Evolutionary conservation across 1,140 invertebrate species (phyloP).

Genomic region (Drosophila burlai): DNA sequence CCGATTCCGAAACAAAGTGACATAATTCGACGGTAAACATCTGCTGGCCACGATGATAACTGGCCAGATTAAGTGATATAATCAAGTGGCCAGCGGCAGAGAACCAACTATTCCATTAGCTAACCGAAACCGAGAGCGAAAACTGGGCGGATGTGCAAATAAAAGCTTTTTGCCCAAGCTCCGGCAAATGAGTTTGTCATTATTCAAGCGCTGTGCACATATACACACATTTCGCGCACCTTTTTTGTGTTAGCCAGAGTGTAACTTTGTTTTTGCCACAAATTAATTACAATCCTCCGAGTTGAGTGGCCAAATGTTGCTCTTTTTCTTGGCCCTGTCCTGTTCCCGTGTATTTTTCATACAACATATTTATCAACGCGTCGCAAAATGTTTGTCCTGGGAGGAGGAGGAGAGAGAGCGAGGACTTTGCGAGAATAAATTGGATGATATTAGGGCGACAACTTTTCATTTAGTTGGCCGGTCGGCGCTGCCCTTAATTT

Average conservation of each 20-base stretch:
- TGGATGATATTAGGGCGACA: conserved; percentile 80
- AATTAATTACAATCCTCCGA: conserved; percentile 77
- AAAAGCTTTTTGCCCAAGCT: conserved; percentile 56
- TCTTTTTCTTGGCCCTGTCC: conserved; percentile 35
- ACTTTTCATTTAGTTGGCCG: conserved; percentile 77
- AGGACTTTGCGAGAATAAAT: conserved; percentile 74
- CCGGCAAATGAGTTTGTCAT: conserved; percentile 75
- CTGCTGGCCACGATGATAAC: conserved; percentile 6
- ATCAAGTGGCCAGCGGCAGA: conserved; percentile 28
- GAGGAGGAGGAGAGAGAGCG: background rate
- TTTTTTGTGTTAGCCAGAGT: conserved; percentile 37
- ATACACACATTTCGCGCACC: conserved; percentile 64
- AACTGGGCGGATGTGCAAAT: conserved; percentile 54
- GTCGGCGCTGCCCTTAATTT: conserved; percentile 68
- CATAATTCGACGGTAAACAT: conserved; percentile 32
- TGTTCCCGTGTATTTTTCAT: conserved; percentile 61
- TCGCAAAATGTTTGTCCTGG: conserved; percentile 63
- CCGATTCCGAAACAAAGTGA: background rate
- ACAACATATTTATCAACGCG: conserved; percentile 72
- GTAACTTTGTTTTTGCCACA: conserved; percentile 47
- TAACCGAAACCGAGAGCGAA: conserved; percentile 4
- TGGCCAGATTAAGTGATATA: conserved; percentile 42
- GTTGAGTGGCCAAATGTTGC: conserved; percentile 78
- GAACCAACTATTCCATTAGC: conserved; percentile 47
- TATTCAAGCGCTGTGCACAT: conserved; percentile 54